Conservation (phyloP, 2,797 vertebrate genomes). For the Ctenopoma kingsleyae region DNA sequence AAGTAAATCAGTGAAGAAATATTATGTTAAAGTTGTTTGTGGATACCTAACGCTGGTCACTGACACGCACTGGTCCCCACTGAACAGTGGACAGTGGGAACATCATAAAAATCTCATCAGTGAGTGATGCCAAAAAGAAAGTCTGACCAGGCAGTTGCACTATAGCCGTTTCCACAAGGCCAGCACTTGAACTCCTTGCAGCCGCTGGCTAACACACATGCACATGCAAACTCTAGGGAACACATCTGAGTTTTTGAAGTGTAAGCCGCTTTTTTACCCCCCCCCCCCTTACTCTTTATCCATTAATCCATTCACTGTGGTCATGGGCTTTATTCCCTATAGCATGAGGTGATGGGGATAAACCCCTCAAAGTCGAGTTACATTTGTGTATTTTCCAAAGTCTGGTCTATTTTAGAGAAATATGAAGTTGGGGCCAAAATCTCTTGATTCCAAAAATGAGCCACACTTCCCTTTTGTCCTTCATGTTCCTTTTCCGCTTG, state of each 20-base stretch:
- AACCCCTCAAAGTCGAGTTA: neutral
- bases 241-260: conserved; percentile 60
- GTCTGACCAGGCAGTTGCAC: conserved; percentile 32
- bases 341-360: conserved; percentile 38
- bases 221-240: conserved; percentile 48
- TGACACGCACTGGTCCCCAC: conserved; percentile 25
- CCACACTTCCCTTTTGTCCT: conserved; percentile 33
- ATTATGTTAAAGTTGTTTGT: too few relatives aligned
- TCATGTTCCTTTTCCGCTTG: conserved; percentile 20
- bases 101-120: conserved; percentile 49
- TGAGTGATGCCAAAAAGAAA: conserved; percentile 40
- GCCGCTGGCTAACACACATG: conserved; percentile 7
- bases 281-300: conserved; percentile 59
- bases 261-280: conserved; percentile 60
- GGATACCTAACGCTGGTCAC: conserved; percentile 32
- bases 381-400: neutral
- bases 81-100: conserved; percentile 38
- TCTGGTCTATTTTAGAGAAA: conserved; percentile 27
- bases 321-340: conserved; percentile 43
- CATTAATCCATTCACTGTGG: conserved; percentile 67
- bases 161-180: conserved; percentile 40
- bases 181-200: conserved; percentile 40
- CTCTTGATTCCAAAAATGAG: conserved; percentile 27
- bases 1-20: conserved; percentile 48
- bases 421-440: neutral